A percentile compares a stretch with the other conserved stretches of the same genome.
Conservation (phyloP, 2,797 vertebrate species). For the Siniperca undulata region DNA sequence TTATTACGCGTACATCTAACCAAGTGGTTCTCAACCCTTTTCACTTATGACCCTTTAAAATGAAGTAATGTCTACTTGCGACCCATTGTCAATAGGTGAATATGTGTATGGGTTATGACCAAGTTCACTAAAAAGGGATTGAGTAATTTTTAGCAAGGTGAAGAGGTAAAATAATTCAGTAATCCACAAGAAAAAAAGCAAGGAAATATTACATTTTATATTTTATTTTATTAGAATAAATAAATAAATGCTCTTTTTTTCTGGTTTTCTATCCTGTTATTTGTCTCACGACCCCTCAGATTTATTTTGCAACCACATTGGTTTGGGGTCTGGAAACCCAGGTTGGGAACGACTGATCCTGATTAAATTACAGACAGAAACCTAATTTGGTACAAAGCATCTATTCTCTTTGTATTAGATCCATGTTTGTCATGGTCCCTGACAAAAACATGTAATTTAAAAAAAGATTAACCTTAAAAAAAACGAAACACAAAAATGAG, state of each 20-base stretch:
- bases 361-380: no score
- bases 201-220: neutral
- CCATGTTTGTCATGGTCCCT: neutral
- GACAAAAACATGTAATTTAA: neutral
- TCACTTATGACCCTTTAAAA: neutral
- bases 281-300: neutral
- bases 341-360: no score
- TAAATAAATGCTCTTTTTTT: neutral
- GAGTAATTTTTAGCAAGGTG: no score
- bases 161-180: neutral
- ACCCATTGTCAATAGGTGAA: neutral
- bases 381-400: neutral
- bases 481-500: no score
- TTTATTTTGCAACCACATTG: neutral
- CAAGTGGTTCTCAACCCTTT: neutral
- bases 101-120: neutral
- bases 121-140: neutral
- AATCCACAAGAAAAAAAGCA: neutral
- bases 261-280: neutral
- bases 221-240: neutral
- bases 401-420: neutral
- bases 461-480: neutral
- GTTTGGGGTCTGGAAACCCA: neutral
- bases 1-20: neutral
- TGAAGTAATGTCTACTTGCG: neutral